A percentile compares a stretch with the other conserved stretches of the same genome.
Evolutionary conservation across 2,888 invertebrate genomes (phyloP).

Genomic region (Cephus spinipes): DNA sequence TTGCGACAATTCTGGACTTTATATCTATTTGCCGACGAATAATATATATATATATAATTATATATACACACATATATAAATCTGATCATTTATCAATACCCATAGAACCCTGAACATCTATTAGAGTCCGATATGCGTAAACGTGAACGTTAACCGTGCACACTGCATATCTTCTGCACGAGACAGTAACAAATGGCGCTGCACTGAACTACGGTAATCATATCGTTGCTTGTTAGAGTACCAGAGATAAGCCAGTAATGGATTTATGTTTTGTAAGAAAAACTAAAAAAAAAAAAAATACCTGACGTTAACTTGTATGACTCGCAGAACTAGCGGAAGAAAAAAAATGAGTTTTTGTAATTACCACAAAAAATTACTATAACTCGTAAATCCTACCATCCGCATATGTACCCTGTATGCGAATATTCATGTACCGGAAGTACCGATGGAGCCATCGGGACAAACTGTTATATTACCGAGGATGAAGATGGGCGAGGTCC

Average conservation of each 20-base stretch:
- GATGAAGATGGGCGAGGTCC: background rate
- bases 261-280: background rate
- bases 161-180: background rate
- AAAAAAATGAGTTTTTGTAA: too few species aligned
- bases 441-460: background rate
- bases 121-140: background rate
- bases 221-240: background rate
- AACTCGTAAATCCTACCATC: background rate
- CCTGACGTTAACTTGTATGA: background rate
- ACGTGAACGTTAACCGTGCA: background rate
- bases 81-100: background rate
- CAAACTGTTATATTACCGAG: background rate
- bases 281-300: too few species aligned
- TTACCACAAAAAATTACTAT: background rate
- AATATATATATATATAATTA: background rate
- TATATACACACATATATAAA: too few species aligned
- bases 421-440: background rate
- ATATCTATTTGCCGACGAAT: background rate
- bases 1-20: background rate
- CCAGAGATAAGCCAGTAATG: background rate
- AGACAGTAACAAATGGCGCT: background rate
- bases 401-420: accelerated
- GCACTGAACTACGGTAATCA: background rate
- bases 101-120: background rate
- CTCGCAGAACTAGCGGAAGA: background rate